Evolutionary conservation across 2,888 invertebrate species (phyloP).

Genomic region (Polia nebulosa): DNA sequence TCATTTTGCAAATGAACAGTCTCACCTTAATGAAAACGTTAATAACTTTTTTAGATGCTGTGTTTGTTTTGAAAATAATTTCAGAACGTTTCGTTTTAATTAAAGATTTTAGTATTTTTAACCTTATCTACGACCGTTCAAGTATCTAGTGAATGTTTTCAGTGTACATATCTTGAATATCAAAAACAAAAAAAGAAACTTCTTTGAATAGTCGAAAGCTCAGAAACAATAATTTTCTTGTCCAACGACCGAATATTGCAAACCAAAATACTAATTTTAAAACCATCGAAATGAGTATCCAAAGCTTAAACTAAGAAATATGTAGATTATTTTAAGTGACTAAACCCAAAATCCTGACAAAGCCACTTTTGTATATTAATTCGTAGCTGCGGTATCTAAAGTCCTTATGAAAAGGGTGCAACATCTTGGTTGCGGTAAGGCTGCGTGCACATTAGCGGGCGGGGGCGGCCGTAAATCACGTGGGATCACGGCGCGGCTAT

Average conservation of each 20-base stretch:
- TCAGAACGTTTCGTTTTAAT: background rate
- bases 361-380: conserved; percentile 59
- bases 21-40: conserved; percentile 90
- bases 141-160: background rate
- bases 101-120: background rate
- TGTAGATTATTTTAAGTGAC: conserved; percentile 19
- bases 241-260: conserved; percentile 4
- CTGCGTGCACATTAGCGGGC: conserved; percentile 76
- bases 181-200: too few species aligned
- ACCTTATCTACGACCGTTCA: background rate
- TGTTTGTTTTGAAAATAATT: conserved; percentile 61
- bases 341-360: conserved; percentile 27
- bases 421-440: conserved; percentile 68
- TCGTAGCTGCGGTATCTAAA: conserved; percentile 58
- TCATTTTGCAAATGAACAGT: conserved; percentile 90
- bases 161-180: background rate
- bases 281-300: background rate
- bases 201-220: too few species aligned
- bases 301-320: conserved; percentile 9
- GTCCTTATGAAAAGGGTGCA: conserved; percentile 66
- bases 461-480: conserved; percentile 80
- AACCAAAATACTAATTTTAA: background rate
- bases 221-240: background rate
- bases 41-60: conserved; percentile 75
- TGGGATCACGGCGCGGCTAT: conserved; percentile 82